These are phyloP conservation scores for Hirtodrosophila alboralis DNA, from an alignment of 2,888 invertebrate species.

Conservation along the genomic window DNA sequence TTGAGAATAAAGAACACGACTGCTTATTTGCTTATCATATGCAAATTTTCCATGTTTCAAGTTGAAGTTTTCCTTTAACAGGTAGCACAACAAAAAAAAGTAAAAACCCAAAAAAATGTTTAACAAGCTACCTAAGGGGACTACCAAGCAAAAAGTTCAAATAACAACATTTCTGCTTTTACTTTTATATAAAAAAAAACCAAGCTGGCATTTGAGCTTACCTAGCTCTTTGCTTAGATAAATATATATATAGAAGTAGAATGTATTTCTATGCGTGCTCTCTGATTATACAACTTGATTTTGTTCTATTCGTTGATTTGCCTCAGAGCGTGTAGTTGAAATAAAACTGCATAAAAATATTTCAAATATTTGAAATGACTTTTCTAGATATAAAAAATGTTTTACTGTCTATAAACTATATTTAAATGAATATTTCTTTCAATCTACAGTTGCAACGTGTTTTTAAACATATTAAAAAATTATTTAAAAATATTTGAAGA, in stretches of 20 bases:
- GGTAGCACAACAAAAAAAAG: constrained; percentile 1
- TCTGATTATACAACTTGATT: constrained; percentile 50
- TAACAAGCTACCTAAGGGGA: constrained; percentile 75
- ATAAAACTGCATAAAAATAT: constrained; percentile 28
- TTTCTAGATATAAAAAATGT: too few species aligned
- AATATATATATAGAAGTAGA: constrained; percentile 12
- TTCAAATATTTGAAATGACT: constrained; percentile 30
- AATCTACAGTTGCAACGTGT: too few species aligned
- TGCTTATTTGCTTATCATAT: constrained; percentile 77
- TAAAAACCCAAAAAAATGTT: constrained; percentile 69
- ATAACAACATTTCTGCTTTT: constrained; percentile 71
- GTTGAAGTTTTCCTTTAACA: constrained; percentile 59
- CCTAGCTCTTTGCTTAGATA: constrained; percentile 7
- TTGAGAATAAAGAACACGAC: constrained; percentile 34
- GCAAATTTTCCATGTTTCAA: constrained; percentile 76
- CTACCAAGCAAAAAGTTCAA: constrained; percentile 67
- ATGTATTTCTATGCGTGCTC: constrained; percentile 1
- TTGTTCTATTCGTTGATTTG: constrained; percentile 10
- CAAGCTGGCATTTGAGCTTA: constrained; percentile 33
- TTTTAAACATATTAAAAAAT: too few species aligned
- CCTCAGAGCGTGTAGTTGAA: constrained; percentile 30
- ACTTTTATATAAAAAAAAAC: constrained; percentile 51
- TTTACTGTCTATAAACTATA: too few species aligned
- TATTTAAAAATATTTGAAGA: too few species aligned
- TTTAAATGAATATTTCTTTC: too few species aligned